phyloP scores from a whole-genome alignment of 2,797 vertebrate species.

The Mycteria americana region DNA sequence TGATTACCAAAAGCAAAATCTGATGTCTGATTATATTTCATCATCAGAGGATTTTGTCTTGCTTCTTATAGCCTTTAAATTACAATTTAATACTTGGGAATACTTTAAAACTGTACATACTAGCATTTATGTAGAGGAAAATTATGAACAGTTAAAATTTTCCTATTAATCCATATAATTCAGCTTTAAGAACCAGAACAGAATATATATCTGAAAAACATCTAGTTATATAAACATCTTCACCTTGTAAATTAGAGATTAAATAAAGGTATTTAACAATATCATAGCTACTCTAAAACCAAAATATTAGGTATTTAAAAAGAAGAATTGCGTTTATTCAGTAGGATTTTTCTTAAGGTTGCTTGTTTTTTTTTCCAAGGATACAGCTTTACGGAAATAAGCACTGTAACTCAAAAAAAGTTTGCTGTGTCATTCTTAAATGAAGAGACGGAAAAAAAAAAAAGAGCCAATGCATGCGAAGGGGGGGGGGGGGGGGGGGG shows the following conservation, averaged over 20 bases:
- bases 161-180: not conserved
- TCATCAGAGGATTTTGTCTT: not conserved
- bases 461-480: not conserved
- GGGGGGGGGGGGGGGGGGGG: no score
- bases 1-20: slow-evolving; percentile 26
- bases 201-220: slow-evolving; percentile 41
- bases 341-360: slow-evolving; percentile 12
- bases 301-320: not conserved
- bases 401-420: not conserved
- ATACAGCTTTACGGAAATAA: not conserved
- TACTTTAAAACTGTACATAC: slow-evolving; percentile 19
- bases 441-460: not conserved
- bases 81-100: not conserved
- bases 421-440: not conserved
- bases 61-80: slow-evolving; percentile 1
- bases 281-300: not conserved
- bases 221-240: slow-evolving; percentile 51
- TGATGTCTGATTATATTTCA: not conserved
- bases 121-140: slow-evolving; percentile 11
- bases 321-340: slow-evolving; percentile 35
- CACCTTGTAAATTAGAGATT: slow-evolving; percentile 47
- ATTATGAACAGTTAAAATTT: slow-evolving; percentile 9
- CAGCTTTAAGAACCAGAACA: slow-evolving; percentile 37
- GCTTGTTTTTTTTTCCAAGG: not conserved
- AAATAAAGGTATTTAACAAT: slow-evolving; percentile 50